Percentiles rank a stretch among this genome's conserved stretches.
Evolutionary conservation across 2,888 invertebrate species (phyloP).

Genomic region (Liposcelis brunnea): DNA sequence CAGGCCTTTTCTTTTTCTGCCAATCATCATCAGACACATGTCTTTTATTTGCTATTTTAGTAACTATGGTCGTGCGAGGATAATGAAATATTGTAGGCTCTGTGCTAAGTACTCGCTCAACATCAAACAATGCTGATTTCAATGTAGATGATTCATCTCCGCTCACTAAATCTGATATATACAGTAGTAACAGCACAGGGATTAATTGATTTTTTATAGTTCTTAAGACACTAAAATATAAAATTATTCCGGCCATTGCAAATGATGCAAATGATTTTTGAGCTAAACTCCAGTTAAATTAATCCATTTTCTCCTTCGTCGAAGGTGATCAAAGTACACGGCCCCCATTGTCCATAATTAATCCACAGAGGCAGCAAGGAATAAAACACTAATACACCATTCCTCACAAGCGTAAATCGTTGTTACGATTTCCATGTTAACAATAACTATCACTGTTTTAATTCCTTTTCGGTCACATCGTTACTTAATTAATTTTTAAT

Average conservation of each 20-base stretch:
- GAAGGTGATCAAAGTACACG: background rate
- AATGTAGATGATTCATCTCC: background rate
- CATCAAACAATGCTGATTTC: background rate
- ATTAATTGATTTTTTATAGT: background rate
- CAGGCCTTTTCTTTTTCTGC: too few species aligned
- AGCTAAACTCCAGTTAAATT: background rate
- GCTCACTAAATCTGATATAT: conserved; percentile 1
- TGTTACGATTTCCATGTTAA: conserved; percentile 1
- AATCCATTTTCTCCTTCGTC: background rate
- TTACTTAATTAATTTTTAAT: background rate
- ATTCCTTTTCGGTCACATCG: background rate
- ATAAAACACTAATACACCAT: background rate
- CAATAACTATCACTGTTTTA: background rate
- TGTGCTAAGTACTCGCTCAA: background rate
- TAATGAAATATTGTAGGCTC: conserved; percentile 5
- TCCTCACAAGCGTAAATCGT: background rate
- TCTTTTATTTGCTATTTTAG: too few species aligned
- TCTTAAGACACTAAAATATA: too few species aligned
- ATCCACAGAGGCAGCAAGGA: background rate
- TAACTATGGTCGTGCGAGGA: conserved; percentile 1
- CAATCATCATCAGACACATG: too few species aligned
- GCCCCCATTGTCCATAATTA: background rate
- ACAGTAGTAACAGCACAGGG: background rate
- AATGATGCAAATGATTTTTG: too few species aligned
- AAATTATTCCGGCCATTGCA: background rate